Conservation (phyloP, 2,113 vertebrate genomes). For the Pseudorectes ferrugineus region DNA sequence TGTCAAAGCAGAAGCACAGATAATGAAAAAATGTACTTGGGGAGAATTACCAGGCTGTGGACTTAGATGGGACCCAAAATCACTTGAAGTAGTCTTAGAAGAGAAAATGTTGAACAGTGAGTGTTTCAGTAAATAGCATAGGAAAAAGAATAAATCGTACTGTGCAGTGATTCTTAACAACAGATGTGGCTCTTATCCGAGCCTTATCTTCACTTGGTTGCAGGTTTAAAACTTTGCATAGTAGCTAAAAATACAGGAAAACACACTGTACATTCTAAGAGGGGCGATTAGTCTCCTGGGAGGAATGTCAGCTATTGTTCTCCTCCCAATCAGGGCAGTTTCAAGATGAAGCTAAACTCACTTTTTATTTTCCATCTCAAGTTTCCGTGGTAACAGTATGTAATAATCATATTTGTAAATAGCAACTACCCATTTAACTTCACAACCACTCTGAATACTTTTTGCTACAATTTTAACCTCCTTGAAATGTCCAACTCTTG, state of each 20-base stretch:
- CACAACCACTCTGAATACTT: not conserved
- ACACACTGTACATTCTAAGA: not conserved
- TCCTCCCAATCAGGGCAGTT: not conserved
- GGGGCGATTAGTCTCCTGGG: not conserved
- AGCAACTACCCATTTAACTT: conserved; percentile 27
- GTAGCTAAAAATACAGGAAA: not conserved
- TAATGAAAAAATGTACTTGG: not conserved
- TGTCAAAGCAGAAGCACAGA: conserved; percentile 3
- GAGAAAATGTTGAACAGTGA: not conserved
- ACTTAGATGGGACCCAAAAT: not conserved
- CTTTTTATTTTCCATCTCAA: conserved; percentile 1
- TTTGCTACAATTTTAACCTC: not conserved
- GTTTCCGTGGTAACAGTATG: conserved; percentile 30
- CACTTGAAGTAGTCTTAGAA: not conserved
- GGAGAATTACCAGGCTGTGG: not conserved
- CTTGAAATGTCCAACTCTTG: not conserved
- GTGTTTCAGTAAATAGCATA: not conserved
- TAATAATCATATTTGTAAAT: conserved; percentile 43
- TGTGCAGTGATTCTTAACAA: not conserved
- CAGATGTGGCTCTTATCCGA: not conserved
- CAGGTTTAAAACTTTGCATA: not conserved
- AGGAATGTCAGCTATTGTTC: conserved; percentile 25
- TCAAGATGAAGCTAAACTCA: conserved; percentile 6
- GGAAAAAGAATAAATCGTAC: not conserved
- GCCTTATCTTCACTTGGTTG: not conserved